Conservation (phyloP, 1,140 invertebrate species). For the Doryteuthis pealeii region DNA sequence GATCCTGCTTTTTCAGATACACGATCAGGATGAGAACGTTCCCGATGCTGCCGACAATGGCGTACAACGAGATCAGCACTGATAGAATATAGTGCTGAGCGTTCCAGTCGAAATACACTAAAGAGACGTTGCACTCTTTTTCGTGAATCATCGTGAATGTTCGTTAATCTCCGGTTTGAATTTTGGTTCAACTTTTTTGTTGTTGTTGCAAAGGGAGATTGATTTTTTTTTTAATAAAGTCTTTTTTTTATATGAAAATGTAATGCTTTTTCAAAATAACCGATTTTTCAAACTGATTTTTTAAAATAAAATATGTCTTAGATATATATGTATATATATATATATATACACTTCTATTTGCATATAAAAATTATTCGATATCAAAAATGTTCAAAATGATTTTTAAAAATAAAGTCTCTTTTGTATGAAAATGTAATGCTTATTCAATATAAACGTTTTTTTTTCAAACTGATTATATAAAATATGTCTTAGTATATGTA, state of each 20-base stretch:
- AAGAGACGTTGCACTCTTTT: neutral
- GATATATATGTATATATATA: no score
- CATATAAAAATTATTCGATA: no score
- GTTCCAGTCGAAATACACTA: neutral
- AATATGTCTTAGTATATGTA: no score
- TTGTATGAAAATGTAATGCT: no score
- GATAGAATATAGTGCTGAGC: conserved; percentile 19
- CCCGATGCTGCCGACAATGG: conserved; percentile 38
- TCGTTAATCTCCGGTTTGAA: neutral
- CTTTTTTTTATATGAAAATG: neutral
- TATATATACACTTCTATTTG: no score
- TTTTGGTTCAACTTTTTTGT: neutral
- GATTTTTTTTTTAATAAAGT: neutral
- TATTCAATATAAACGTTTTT: no score
- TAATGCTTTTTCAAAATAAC: neutral
- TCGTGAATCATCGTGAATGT: neutral
- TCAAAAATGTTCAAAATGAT: no score
- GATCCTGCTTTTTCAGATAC: conserved; percentile 35
- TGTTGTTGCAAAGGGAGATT: neutral
- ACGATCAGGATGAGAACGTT: conserved; percentile 44
- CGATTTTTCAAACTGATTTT: neutral
- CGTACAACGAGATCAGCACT: conserved; percentile 30
- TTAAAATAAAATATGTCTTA: neutral
- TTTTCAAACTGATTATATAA: no score
- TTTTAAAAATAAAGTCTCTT: no score